A percentile compares a stretch with the other conserved stretches of the same genome.
Conservation (phyloP, 2,888 invertebrate genomes). For the Abrostola tripartita region DNA sequence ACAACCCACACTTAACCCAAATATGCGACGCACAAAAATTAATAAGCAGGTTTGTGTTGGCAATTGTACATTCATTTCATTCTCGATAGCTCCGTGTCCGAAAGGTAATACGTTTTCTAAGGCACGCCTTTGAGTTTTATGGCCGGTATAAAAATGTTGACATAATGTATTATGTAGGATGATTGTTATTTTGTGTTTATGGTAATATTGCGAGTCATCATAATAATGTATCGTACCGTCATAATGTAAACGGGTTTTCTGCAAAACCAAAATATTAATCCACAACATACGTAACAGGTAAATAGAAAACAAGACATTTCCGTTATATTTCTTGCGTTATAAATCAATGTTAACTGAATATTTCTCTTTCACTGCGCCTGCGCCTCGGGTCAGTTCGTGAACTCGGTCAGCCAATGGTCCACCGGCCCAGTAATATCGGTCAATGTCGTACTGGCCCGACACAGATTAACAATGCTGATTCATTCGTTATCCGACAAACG, state of each 20-base stretch:
- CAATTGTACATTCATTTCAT: neutral
- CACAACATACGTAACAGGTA: no score
- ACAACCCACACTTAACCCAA: neutral
- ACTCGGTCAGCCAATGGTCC: constrained; percentile 55
- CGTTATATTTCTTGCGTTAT: neutral
- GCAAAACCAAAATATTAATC: no score
- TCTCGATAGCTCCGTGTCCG: neutral
- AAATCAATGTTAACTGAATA: neutral
- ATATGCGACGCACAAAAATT: constrained; percentile 1
- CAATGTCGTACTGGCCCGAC: constrained; percentile 60
- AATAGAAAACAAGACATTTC: no score
- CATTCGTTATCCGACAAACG: constrained; percentile 43
- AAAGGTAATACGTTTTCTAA: neutral
- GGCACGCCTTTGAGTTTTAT: neutral
- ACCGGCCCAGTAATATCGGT: constrained; percentile 59
- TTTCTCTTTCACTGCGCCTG: constrained; percentile 12
- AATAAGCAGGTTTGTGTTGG: neutral
- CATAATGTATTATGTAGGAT: neutral
- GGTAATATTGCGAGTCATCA: neutral
- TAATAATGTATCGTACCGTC: no score
- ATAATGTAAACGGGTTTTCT: no score
- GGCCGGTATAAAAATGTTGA: neutral
- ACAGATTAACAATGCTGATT: constrained; percentile 56
- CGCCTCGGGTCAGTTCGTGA: constrained; percentile 30
- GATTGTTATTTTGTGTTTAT: neutral